Conservation (phyloP, 2,113 vertebrate genomes). For the Grammomys dolichurus region DNA sequence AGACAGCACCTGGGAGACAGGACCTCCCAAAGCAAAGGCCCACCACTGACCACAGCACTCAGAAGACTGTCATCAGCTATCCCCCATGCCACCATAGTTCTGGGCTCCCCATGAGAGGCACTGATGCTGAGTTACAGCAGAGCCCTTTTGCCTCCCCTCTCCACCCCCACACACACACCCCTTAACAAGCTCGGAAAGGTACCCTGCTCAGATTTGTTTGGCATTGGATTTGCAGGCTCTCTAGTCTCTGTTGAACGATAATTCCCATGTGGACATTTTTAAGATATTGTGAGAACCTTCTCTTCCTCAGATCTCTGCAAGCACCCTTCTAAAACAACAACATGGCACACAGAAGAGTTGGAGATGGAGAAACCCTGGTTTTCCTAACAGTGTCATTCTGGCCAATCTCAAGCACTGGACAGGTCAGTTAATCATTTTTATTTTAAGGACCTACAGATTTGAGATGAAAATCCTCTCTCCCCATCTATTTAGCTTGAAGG, state of each 20-base stretch:
- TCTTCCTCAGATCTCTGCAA: background rate
- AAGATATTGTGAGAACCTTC: background rate
- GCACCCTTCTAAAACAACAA: background rate
- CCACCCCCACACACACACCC: too few relatives aligned
- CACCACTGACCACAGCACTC: background rate
- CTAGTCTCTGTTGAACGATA: background rate
- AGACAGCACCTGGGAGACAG: background rate
- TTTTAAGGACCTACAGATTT: background rate
- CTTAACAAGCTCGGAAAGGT: background rate
- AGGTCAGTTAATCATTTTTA: background rate
- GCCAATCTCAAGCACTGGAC: background rate
- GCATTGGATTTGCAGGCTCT: background rate
- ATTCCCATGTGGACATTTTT: slow-evolving; percentile 9
- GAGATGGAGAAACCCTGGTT: background rate
- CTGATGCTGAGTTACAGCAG: background rate
- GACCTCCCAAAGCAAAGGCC: background rate
- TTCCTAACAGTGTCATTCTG: background rate
- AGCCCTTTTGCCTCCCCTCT: background rate
- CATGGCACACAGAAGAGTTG: background rate
- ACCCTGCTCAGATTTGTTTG: background rate
- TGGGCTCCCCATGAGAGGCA: background rate
- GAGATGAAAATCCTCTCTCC: background rate
- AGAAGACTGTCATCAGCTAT: background rate
- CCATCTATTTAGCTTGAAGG: background rate
- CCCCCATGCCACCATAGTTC: background rate